Evolutionary conservation across 92 coral and sea anemone species (phyloP).

Genomic region (Chrysogorgia sp.): DNA sequence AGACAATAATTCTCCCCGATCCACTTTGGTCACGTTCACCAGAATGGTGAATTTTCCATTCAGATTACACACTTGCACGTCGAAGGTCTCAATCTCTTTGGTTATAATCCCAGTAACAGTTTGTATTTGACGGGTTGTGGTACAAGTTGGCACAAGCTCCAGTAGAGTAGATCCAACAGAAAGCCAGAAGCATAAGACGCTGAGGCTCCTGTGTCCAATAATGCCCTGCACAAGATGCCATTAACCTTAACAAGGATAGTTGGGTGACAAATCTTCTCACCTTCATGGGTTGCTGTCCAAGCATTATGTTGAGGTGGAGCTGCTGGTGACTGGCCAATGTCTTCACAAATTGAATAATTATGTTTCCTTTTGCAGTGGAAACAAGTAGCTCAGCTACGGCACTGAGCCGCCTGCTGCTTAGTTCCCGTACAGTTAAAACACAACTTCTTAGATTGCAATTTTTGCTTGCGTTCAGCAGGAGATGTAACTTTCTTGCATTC

Average conservation of each 20-base stretch:
- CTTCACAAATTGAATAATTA: constrained; percentile 60
- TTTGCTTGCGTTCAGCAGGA: too few species aligned
- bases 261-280: constrained; percentile 52
- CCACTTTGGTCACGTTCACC: constrained; percentile 46
- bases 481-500: too few species aligned
- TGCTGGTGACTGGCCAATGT: neutral
- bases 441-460: too few species aligned
- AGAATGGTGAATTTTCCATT: constrained; percentile 18
- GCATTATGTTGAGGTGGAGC: constrained; percentile 12
- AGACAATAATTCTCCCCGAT: constrained; percentile 16
- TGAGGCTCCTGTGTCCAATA: constrained; percentile 55
- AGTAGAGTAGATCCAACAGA: too few species aligned
- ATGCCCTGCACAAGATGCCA: constrained; percentile 52
- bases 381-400: constrained; percentile 50
- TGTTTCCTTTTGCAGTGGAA: constrained; percentile 48
- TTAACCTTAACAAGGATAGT: constrained; percentile 42
- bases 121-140: constrained; percentile 34
- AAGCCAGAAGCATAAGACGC: constrained; percentile 48
- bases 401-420: constrained; percentile 18
- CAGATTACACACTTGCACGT: constrained; percentile 47
- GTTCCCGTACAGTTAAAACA: too few species aligned
- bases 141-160: too few species aligned
- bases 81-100: constrained; percentile 33
- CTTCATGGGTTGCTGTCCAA: constrained; percentile 45
- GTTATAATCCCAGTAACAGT: constrained; percentile 60